Percentiles rank a stretch among this genome's conserved stretches.
Conservation (phyloP, 2,888 invertebrate genomes). For the Drosophila mayaguana region DNA sequence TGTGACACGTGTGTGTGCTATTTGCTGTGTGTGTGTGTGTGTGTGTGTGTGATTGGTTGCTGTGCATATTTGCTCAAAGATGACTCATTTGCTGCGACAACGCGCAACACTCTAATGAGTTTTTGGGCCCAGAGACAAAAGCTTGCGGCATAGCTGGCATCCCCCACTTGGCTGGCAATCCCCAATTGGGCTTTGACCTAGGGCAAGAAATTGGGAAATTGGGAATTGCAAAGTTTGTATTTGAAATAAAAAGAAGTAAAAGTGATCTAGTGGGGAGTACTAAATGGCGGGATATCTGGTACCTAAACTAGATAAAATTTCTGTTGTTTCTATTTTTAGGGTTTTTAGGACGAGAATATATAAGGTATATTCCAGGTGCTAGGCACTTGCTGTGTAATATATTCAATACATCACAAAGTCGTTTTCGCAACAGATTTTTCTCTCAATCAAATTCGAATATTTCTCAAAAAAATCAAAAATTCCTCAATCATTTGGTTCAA, state of each 20-base stretch:
- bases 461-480: no score
- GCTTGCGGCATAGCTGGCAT: not conserved
- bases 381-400: no score
- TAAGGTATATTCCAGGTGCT: no score
- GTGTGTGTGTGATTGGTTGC: slow-evolving; percentile 29
- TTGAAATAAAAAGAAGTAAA: not conserved
- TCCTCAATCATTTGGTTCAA: no score
- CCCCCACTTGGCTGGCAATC: not conserved
- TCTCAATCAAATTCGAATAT: no score
- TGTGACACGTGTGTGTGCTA: slow-evolving; percentile 7
- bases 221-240: no score
- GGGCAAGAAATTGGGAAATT: not conserved
- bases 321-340: no score
- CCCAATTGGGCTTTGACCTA: not conserved
- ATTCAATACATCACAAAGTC: no score
- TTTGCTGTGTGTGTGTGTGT: slow-evolving; percentile 8
- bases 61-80: slow-evolving; percentile 43
- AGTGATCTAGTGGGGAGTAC: not conserved
- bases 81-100: slow-evolving; percentile 65
- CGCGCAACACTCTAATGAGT: slow-evolving; percentile 67
- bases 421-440: no score
- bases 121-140: slow-evolving; percentile 34
- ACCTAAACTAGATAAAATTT: no score
- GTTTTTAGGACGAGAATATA: no score
- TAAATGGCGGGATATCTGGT: not conserved